phyloP scores from a whole-genome alignment of 2,113 vertebrate species.

The Ageneiosus marmoratus region DNA sequence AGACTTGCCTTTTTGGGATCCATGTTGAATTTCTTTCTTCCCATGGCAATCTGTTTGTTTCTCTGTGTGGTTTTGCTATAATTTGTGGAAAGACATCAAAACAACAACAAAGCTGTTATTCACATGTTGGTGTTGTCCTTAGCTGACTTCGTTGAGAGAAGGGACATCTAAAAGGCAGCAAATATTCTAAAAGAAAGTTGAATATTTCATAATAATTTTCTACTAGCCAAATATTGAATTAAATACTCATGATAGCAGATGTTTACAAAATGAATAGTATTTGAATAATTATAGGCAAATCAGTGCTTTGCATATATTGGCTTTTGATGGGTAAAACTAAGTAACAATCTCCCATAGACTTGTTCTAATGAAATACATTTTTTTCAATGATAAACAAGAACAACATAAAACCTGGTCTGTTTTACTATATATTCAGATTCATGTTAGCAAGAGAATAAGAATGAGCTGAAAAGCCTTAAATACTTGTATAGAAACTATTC shows the following conservation, averaged over 20 bases:
- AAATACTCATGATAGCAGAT: background rate
- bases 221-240: background rate
- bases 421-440: background rate
- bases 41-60: conserved; percentile 97
- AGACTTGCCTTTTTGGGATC: conserved; percentile 90
- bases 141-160: no score
- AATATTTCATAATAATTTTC: background rate
- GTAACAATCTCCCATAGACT: background rate
- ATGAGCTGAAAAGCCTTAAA: background rate
- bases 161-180: background rate
- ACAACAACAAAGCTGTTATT: background rate
- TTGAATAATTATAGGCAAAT: background rate
- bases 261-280: background rate
- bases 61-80: conserved; percentile 94
- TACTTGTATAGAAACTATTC: background rate
- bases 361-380: background rate
- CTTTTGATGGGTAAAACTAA: background rate
- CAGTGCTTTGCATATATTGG: background rate
- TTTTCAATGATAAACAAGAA: background rate
- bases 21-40: conserved; percentile 99
- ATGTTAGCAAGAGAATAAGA: background rate
- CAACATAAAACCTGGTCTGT: background rate
- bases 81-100: conserved; percentile 33
- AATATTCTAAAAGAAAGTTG: background rate
- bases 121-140: background rate